Evolutionary conservation across 1,140 invertebrate genomes (phyloP), one percentile per base, ranked within the genome.

Genomic region (Agrypnia vestita): DNA sequence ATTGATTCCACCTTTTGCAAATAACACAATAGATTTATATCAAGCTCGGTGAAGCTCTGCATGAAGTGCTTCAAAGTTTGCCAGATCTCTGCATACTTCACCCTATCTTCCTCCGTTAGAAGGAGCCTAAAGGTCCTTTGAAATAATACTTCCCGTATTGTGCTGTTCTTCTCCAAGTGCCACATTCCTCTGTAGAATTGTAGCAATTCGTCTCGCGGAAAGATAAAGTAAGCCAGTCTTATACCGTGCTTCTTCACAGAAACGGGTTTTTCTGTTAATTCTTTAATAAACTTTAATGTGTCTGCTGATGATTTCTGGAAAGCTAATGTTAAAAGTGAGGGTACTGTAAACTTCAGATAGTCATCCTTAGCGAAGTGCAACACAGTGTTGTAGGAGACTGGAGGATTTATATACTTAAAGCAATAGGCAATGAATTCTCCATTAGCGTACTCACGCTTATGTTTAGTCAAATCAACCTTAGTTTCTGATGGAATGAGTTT

Each of bases 311-410:
- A 59, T 53, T 80, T 82, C 55, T 80, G 80, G 53, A 55, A 80
- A 35, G 77, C 25, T 15, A 80, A 46, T 15, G 74, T 64, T 21
- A 82, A 59, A 11, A 82, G n/a, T 1, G 81, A 75, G 0, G 74
- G 69, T 4, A 82, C 17, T 51, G 46, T 56, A 46, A 82, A 82
- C 75, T 82, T 82, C 1, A 82, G 71, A 51, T 78, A 82, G 71
- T 82, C 81, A 13, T 71, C 78, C 75, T 80, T 78, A 0, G 75
- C 53, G 61, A 73, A 82, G 10, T 15, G 4, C 9, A 11, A 69
- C n/a, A 80, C 17, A 10, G 46, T 47, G 17, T 78, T 69, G 19
- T 55, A 82, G 1, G 78, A 69, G 25, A 80, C 35, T 0, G 81
- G 81, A 11, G 81, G 81, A 53, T 80, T 80, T 13, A 82, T 64